A percentile compares a stretch with the other conserved stretches of the same genome.
phyloP scores from a whole-genome alignment of 2,797 vertebrate species.

The Danio jaintianensis region DNA sequence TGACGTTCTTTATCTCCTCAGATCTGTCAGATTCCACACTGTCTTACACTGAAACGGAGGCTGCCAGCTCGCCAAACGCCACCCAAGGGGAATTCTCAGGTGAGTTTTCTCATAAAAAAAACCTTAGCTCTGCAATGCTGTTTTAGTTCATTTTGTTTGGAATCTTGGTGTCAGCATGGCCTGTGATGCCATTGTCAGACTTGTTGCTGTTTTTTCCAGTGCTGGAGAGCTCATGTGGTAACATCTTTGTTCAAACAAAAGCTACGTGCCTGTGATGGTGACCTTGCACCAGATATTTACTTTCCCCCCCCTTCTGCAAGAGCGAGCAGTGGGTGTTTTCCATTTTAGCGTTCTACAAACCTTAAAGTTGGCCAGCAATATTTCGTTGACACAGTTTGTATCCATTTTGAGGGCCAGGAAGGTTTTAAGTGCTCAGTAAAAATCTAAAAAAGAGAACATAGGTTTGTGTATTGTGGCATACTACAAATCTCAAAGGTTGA shows the following conservation, averaged over 20 bases:
- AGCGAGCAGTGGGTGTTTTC: constrained; percentile 30
- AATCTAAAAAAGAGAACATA: constrained; percentile 36
- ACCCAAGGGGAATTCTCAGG: constrained; percentile 95
- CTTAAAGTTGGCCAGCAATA: not conserved
- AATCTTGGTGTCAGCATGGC: constrained; percentile 13
- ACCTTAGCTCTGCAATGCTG: constrained; percentile 17
- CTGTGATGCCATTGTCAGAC: constrained; percentile 31
- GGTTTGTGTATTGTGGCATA: no score
- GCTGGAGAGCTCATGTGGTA: constrained; percentile 34
- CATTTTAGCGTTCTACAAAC: not conserved
- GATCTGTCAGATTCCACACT: constrained; percentile 98
- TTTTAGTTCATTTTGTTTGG: constrained; percentile 5
- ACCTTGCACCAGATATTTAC: constrained; percentile 57
- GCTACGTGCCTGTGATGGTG: constrained; percentile 39
- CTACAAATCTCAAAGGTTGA: no score
- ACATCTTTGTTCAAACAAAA: constrained; percentile 55
- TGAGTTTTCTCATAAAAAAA: constrained; percentile 68
- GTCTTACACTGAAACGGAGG: constrained; percentile 99
- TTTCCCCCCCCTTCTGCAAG: constrained; percentile 5
- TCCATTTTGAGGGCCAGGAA: not conserved
- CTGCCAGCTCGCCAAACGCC: constrained; percentile 89
- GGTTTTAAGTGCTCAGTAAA: not conserved
- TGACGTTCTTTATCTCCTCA: constrained; percentile 65
- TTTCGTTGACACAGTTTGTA: not conserved
- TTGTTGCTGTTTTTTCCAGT: constrained; percentile 34